These are phyloP conservation scores for Rhizomys pruinosus DNA, from an alignment of 2,113 vertebrate species.

Conservation along the genomic window DNA sequence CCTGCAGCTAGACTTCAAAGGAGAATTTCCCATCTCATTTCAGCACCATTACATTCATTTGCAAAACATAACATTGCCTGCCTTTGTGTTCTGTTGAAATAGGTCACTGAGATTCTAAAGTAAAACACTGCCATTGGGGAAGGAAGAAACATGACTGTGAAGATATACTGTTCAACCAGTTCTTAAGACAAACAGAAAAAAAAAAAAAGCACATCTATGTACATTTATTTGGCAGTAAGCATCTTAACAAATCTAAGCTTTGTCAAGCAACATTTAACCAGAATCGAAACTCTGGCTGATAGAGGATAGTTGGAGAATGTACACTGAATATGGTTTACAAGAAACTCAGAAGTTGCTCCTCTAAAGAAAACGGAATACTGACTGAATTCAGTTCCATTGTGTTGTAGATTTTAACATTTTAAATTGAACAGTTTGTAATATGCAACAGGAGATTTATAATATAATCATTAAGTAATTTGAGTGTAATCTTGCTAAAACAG, in stretches of 20 bases:
- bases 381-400: conserved; percentile 55
- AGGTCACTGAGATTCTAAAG: conserved; percentile 32
- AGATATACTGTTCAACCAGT: conserved; percentile 62
- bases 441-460: conserved; percentile 60
- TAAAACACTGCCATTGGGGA: conserved; percentile 40
- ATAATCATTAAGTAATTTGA: conserved; percentile 57
- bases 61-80: conserved; percentile 50
- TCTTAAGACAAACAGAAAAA: conserved; percentile 71
- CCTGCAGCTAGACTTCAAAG: conserved; percentile 43
- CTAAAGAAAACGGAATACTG: conserved; percentile 49
- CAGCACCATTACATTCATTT: conserved; percentile 56
- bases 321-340: conserved; percentile 64
- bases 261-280: conserved; percentile 51
- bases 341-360: conserved; percentile 53
- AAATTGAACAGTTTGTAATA: conserved; percentile 54
- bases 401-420: conserved; percentile 66
- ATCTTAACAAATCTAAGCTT: conserved; percentile 71
- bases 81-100: conserved; percentile 44
- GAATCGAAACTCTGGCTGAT: conserved; percentile 35
- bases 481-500: conserved; percentile 56
- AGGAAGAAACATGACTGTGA: conserved; percentile 63
- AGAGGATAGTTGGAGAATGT: conserved; percentile 53
- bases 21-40: conserved; percentile 35
- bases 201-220: conserved; percentile 65
- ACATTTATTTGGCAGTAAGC: conserved; percentile 79